Percentiles rank a stretch among this genome's conserved stretches.
These are phyloP conservation scores for Gymnopithys bicolor DNA, from an alignment of 2,797 vertebrate species.

Conservation along the genomic window DNA sequence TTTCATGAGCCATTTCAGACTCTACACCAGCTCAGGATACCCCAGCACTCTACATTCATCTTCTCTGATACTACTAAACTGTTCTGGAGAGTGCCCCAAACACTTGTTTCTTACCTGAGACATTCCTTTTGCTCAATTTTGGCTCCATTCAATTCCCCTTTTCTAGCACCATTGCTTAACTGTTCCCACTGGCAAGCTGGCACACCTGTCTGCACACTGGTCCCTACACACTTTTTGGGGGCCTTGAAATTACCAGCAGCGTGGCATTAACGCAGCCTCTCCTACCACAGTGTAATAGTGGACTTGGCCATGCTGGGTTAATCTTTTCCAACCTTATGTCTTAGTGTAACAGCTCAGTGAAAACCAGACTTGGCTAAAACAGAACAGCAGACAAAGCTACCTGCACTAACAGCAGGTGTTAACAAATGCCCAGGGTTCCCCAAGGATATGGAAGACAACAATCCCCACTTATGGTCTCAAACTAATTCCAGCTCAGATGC, in stretches of 20 bases:
- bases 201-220: background rate
- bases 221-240: background rate
- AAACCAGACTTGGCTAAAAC: background rate
- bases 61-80: background rate
- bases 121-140: background rate
- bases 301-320: background rate
- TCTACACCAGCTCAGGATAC: background rate
- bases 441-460: background rate
- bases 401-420: background rate
- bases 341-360: background rate
- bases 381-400: background rate
- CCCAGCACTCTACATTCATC: background rate
- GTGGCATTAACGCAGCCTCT: background rate
- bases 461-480: background rate
- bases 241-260: background rate
- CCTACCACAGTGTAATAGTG: background rate
- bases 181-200: background rate
- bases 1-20: background rate
- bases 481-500: background rate
- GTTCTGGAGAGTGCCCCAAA: background rate
- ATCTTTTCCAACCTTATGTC: background rate
- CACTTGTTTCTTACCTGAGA: background rate
- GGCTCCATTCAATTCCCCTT: background rate
- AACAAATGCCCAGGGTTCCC: background rate
- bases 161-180: background rate